Evolutionary conservation across 2,113 vertebrate species (phyloP).

Genomic region (Pituophis catenifer): DNA sequence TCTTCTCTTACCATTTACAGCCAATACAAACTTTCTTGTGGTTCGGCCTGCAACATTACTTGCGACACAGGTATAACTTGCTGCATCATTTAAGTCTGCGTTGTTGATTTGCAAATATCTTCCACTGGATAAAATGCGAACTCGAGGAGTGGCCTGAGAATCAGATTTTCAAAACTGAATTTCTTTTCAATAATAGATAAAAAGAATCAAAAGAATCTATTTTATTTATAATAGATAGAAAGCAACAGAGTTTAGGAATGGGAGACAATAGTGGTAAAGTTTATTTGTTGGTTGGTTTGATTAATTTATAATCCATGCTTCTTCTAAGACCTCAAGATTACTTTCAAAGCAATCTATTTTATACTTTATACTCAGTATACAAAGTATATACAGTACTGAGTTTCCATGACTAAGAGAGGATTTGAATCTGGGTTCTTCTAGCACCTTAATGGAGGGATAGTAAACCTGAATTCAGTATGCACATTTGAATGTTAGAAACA

Average conservation of each 20-base stretch:
- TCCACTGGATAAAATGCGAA: constrained; percentile 85
- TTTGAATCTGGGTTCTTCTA: background rate
- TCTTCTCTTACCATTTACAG: constrained; percentile 80
- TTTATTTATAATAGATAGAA: background rate
- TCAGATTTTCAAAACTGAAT: constrained; percentile 33
- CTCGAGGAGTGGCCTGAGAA: constrained; percentile 79
- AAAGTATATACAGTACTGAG: background rate
- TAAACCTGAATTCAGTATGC: background rate
- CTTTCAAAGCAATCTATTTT: background rate
- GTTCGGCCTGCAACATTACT: constrained; percentile 89
- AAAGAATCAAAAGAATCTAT: background rate
- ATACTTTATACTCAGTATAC: no score
- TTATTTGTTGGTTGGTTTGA: background rate
- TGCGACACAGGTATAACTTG: constrained; percentile 87
- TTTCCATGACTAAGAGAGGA: background rate
- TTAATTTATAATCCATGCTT: background rate
- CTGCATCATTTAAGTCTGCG: constrained; percentile 80
- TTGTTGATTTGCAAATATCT: constrained; percentile 94
- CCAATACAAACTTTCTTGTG: constrained; percentile 82
- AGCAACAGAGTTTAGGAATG: background rate
- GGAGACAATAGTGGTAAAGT: background rate
- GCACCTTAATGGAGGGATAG: background rate
- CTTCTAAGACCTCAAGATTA: background rate
- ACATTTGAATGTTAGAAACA: background rate
- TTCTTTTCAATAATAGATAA: background rate